Percentiles rank a stretch among this genome's conserved stretches.
Evolutionary conservation across 2,113 vertebrate genomes (phyloP).

Genomic region (Thalassoma bifasciatum): DNA sequence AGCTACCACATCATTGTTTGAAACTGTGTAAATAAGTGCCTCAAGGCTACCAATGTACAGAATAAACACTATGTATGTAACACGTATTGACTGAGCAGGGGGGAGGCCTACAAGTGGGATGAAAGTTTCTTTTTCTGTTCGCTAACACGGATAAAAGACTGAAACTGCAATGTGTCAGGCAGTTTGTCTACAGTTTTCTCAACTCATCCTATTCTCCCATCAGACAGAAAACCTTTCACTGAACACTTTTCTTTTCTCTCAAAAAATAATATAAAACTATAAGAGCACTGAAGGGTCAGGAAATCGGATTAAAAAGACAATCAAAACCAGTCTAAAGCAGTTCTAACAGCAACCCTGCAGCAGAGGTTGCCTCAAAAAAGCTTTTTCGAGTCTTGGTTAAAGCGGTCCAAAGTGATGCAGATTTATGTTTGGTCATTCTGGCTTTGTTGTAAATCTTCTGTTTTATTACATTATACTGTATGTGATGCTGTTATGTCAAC

Average conservation of each 20-base stretch:
- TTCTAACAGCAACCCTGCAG: not conserved
- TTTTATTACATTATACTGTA: too few relatives aligned
- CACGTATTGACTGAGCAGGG: conserved; percentile 4
- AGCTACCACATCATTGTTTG: not conserved
- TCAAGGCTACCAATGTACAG: conserved; percentile 12
- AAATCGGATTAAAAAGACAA: not conserved
- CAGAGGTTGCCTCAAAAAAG: not conserved
- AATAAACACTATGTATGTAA: conserved; percentile 4
- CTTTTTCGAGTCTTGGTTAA: not conserved
- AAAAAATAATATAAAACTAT: not conserved
- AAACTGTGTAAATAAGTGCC: conserved; percentile 3
- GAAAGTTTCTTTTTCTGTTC: not conserved
- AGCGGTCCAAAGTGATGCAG: too few relatives aligned
- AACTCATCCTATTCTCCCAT: not conserved
- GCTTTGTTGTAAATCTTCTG: too few relatives aligned
- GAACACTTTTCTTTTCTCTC: not conserved
- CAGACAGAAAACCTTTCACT: not conserved
- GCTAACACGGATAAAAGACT: conserved; percentile 2
- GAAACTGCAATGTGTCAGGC: not conserved
- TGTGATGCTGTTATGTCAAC: too few relatives aligned
- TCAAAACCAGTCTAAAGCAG: not conserved
- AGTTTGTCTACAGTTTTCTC: not conserved
- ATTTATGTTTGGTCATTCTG: not conserved
- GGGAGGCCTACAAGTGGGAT: conserved; percentile 12
- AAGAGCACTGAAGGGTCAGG: not conserved